Base-by-base conservation (phyloP, 2,888 invertebrate genomes). In the Leptopilina myrica region DNA sequence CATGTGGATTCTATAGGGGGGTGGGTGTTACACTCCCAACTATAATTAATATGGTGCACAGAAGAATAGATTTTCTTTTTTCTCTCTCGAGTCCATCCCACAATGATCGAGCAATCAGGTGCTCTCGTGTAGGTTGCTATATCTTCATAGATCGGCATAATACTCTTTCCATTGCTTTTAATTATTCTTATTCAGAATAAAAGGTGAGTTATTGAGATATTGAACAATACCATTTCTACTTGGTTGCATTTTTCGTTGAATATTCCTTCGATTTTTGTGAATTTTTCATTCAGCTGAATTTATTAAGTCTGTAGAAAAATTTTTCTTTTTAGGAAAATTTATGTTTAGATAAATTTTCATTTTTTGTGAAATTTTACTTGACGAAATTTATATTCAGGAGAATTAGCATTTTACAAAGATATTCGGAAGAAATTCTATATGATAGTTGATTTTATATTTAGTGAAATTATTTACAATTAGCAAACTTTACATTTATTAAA, bases 41-140 rank as follows among this genome's bases (percentile, higher is more conserved):
- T n/a, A 73, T 56, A 73, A 73, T 73, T 73, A 26, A 73, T 73
- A 73, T 56, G 53, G 73, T 73, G 53, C 56, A 73, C 73, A 73
- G 56, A 73, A 73, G 73, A 73, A 73, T 73, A 73, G 73, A 73
- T 73, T 73, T 73, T 73, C 33, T 40, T 56, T 73, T 73, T 73
- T n/a, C 26, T 33, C 49, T 11, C 9, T 46, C 46, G 12, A 9
- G 73, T 33, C 73, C 73, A 56, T 73, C 73, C 73, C 56, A 73
- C 73, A 56, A 73, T 73, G 73, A 73, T 73, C 73, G 26, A 73
- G 73, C 73, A 73, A 73, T 73, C 73, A 73, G 73, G 73, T 73
- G 73, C 73, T 56, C 73, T 56, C 56, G 73, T 40, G 73, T 73
- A 26, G 73, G 73, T 56, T 56, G 73, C 33, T 49, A 20, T 73